Percentiles rank a stretch among this genome's conserved stretches.
Evolutionary conservation across 2,797 vertebrate species (phyloP).

Genomic region (Microcaecilia unicolor): DNA sequence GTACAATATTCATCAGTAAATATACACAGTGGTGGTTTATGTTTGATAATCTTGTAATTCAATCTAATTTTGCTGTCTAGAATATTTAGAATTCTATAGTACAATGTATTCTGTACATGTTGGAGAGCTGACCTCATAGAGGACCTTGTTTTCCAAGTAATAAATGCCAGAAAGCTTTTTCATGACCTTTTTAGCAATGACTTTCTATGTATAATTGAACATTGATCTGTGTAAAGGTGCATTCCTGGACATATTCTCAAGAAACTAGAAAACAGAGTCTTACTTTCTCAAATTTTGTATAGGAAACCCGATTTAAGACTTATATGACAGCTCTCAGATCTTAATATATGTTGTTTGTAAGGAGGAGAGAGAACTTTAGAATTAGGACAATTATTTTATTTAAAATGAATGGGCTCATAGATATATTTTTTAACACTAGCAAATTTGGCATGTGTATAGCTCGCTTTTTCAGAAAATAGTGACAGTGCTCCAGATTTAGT

Average conservation of each 20-base stretch:
- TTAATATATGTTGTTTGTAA: neutral
- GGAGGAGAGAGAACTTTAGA: no score
- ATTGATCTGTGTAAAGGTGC: slow-evolving; percentile 36
- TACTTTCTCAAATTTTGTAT: neutral
- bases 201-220: slow-evolving; percentile 38
- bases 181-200: slow-evolving; percentile 23
- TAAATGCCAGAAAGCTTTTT: slow-evolving; percentile 31
- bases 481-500: no score
- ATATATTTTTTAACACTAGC: no score
- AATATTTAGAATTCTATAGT: slow-evolving; percentile 32
- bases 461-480: no score
- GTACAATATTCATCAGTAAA: slow-evolving; percentile 36
- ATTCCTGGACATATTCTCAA: neutral
- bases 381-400: no score
- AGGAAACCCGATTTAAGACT: no score
- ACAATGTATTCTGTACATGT: slow-evolving; percentile 46
- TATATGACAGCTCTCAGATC: no score
- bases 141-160: slow-evolving; percentile 38
- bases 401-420: no score
- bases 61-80: slow-evolving; percentile 11
- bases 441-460: no score
- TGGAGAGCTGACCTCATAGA: slow-evolving; percentile 50
- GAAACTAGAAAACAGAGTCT: neutral
- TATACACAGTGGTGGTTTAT: slow-evolving; percentile 36
- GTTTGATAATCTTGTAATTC: slow-evolving; percentile 34